A percentile compares a stretch with the other conserved stretches of the same genome.
Evolutionary conservation across 2,888 invertebrate species (phyloP).

Genomic region (Pachydiplax longipennis): DNA sequence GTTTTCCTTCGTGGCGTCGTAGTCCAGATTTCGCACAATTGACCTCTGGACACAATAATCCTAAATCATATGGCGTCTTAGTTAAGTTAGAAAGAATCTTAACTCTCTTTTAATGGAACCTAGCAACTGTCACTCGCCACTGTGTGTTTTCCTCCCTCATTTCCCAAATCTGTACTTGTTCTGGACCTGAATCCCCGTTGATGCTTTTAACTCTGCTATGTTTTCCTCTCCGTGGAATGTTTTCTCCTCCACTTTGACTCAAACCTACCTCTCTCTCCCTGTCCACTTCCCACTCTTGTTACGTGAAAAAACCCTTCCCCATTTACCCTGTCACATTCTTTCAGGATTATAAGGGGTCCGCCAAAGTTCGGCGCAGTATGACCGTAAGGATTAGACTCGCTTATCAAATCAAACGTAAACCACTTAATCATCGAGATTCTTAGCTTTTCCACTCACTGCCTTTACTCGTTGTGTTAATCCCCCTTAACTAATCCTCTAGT

Average conservation of each 20-base stretch:
- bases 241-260: not conserved
- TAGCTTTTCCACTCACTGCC: not conserved
- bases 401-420: not conserved
- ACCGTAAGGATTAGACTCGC: not conserved
- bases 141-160: too few species aligned
- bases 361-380: not conserved
- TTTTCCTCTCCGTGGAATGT: not conserved
- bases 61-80: too few species aligned
- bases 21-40: too few species aligned
- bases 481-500: not conserved
- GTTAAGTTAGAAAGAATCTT: too few species aligned
- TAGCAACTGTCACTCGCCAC: too few species aligned
- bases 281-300: not conserved
- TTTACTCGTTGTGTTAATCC: not conserved
- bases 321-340: not conserved
- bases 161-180: too few species aligned
- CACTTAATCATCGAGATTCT: not conserved
- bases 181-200: too few species aligned
- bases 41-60: too few species aligned
- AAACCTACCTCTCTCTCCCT: not conserved
- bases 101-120: too few species aligned
- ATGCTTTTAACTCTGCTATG: too few species aligned
- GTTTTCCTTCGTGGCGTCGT: too few species aligned
- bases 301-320: not conserved
- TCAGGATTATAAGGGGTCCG: not conserved